These are phyloP conservation scores for Cassiopea xamachana DNA, from an alignment of 30 jellyfish, hydroid and myxozoan species.

Conservation along the genomic window DNA sequence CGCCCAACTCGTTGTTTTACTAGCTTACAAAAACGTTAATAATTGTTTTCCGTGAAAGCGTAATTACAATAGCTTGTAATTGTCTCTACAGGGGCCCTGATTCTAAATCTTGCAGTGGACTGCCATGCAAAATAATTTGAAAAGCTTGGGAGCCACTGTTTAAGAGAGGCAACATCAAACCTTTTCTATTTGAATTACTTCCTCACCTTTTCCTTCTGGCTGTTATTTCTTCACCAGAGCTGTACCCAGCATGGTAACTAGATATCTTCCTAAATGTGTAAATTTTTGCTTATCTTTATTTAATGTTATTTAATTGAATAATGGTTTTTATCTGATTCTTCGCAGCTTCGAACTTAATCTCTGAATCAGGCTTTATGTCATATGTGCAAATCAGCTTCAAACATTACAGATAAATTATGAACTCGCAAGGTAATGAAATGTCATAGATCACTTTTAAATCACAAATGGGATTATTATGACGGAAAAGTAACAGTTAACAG, in stretches of 20 bases:
- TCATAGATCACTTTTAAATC: not conserved
- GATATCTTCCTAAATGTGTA: slow-evolving; percentile 60
- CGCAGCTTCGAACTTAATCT: not conserved
- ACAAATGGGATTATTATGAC: too few species aligned
- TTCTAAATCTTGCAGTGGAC: too few species aligned
- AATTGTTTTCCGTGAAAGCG: too few species aligned
- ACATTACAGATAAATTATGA: too few species aligned
- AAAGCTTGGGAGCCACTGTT: not conserved
- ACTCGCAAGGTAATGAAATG: not conserved
- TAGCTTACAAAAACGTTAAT: too few species aligned
- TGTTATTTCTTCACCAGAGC: slow-evolving; percentile 88
- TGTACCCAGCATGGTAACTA: slow-evolving; percentile 82
- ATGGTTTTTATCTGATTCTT: not conserved
- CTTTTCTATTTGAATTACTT: not conserved
- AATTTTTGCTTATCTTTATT: slow-evolving; percentile 4
- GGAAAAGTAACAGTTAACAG: too few species aligned
- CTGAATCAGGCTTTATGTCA: not conserved
- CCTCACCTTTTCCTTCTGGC: slow-evolving; percentile 85
- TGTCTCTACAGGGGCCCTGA: too few species aligned
- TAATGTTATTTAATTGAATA: not conserved
- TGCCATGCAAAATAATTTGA: not conserved
- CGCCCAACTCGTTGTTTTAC: too few species aligned
- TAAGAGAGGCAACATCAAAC: not conserved
- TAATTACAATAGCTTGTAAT: too few species aligned
- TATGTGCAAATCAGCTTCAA: not conserved